Conservation (phyloP, 2,113 vertebrate genomes). For the Tachysurus fulvidraco region DNA sequence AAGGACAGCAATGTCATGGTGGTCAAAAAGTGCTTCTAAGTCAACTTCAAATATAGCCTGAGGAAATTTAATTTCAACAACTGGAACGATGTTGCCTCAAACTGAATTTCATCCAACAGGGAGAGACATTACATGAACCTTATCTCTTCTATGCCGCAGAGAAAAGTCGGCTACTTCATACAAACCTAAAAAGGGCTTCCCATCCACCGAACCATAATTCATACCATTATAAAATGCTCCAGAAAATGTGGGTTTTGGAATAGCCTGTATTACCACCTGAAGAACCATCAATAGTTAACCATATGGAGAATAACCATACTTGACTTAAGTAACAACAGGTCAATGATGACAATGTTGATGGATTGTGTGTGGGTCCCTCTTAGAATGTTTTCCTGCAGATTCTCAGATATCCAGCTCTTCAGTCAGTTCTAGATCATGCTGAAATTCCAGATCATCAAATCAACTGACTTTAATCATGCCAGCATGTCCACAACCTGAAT, state of each 20-base stretch:
- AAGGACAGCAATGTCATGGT: neutral
- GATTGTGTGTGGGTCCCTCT: neutral
- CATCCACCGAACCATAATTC: neutral
- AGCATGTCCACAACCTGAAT: neutral
- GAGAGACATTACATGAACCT: neutral
- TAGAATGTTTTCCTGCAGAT: neutral
- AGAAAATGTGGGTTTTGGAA: neutral
- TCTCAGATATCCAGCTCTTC: neutral
- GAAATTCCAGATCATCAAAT: neutral
- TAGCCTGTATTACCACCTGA: neutral
- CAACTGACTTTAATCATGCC: neutral
- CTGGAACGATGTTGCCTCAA: neutral
- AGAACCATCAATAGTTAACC: neutral
- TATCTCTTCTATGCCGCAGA: neutral
- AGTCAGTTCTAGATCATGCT: neutral
- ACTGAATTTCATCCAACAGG: neutral
- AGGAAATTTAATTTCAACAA: neutral
- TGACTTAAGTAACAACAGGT: neutral
- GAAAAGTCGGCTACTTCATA: neutral
- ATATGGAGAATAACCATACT: neutral
- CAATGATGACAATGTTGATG: neutral
- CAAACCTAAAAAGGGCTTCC: neutral
- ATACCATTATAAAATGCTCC: neutral
- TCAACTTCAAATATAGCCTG: neutral
- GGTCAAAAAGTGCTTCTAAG: neutral